A percentile compares a stretch with the other conserved stretches of the same genome.
Conservation (phyloP, 2,113 vertebrate genomes). For the Lophochroa leadbeateri region DNA sequence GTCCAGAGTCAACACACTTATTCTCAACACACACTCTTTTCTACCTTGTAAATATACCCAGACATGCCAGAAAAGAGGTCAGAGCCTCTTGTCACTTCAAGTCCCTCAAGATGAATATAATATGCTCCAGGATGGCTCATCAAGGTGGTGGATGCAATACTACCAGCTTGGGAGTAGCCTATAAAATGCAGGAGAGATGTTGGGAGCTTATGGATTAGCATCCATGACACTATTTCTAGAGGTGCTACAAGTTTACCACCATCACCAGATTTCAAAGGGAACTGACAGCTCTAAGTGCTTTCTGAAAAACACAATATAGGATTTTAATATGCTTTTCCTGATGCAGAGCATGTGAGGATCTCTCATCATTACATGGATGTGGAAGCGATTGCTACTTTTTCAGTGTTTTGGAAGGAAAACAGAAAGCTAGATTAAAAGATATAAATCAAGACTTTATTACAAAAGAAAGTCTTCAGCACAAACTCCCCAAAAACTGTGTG, state of each 20-base stretch:
- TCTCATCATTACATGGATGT: background rate
- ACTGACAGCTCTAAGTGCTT: background rate
- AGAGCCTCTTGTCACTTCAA: background rate
- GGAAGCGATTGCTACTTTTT: background rate
- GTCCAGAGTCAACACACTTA: background rate
- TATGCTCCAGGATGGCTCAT: background rate
- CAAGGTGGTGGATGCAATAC: background rate
- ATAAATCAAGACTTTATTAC: background rate
- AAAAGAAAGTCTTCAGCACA: background rate
- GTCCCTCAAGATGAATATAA: background rate
- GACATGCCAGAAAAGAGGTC: background rate
- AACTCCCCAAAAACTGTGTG: background rate
- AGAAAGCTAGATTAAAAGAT: background rate
- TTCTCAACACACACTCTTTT: background rate
- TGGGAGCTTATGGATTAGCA: background rate
- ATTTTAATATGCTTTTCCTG: background rate
- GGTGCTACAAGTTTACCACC: background rate
- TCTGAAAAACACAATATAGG: background rate
- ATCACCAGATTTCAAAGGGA: background rate
- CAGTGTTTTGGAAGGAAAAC: background rate
- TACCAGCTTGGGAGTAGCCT: background rate
- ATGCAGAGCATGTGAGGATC: background rate
- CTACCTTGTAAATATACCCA: background rate
- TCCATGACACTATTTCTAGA: background rate
- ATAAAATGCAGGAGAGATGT: background rate